Evolutionary conservation across 2,888 invertebrate species (phyloP), one percentile per base, ranked within the genome.

Genomic region (Drosophila multiciliata): DNA sequence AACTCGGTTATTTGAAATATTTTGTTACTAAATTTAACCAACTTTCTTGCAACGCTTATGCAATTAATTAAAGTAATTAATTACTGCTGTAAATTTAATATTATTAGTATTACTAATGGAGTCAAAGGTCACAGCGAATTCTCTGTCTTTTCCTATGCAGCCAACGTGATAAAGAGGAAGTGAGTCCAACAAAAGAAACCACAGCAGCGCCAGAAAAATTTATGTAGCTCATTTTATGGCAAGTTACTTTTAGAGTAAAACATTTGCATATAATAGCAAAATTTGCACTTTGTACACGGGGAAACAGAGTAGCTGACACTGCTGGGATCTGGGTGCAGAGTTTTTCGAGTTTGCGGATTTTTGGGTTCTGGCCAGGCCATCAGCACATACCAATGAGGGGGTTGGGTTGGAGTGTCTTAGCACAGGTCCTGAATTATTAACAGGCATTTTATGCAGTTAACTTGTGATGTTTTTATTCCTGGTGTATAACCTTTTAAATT

Each of bases 401-500:
- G 54, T 23, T 23, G 23, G 23, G 23, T 17, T 15, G 15, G 23
- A 53, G 49, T 52, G 59, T 54, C 71, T 64, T 45, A 73, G 73
- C 78, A 82, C 83, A 80, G 58, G 85, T 49, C 54, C 73, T 85
- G 85, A 87, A 85, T 85, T 85, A 85, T 85, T 85, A 87, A 85
- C 62, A 73, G 73, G 60, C 72, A 68, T 77, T 81, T 82, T 85
- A 75, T 76, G 80, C 83, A 74, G 82, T 75, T 74, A 70, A 55
- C 73, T 75, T 66, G 49, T 68, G 52, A 15, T 36, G 42, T 66
- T 61, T 59, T 20, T 66, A 57, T 20, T 63, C 35, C 38, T 68
- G 38, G n/a, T 50, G 57, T 36, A 26, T 33, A 73, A 62, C 79
- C 71, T 85, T 79, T 84, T 72, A 75, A 84, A 82, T 73, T 80